These are phyloP conservation scores for Frankliniella intonsa DNA, from an alignment of 2,888 invertebrate genomes.

Conservation along the genomic window DNA sequence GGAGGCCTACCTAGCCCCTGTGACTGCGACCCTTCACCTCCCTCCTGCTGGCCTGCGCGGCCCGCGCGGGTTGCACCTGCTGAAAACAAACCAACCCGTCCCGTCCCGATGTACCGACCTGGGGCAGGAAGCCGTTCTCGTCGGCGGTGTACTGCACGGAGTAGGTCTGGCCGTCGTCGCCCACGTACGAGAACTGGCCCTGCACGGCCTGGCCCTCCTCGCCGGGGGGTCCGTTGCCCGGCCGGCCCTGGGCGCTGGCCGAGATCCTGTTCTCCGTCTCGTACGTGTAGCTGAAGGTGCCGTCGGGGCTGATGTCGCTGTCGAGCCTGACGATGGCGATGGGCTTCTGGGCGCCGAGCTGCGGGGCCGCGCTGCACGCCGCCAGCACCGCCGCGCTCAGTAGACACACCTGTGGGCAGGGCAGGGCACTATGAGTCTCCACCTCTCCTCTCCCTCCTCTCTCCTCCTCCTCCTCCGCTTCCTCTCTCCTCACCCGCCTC, in stretches of 20 bases:
- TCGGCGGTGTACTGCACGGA: slow-evolving; percentile 18
- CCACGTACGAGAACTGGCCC: slow-evolving; percentile 12
- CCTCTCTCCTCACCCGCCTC: no score
- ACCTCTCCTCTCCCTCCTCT: no score
- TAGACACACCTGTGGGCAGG: neutral
- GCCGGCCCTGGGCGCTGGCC: slow-evolving; percentile 4
- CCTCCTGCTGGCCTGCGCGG: neutral
- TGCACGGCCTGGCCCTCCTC: neutral
- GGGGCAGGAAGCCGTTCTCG: slow-evolving; percentile 18
- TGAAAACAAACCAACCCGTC: neutral
- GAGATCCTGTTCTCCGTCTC: slow-evolving; percentile 19
- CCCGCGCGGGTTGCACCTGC: neutral
- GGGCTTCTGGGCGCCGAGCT: slow-evolving; percentile 39
- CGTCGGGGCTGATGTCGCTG: slow-evolving; percentile 49
- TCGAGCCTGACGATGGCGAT: slow-evolving; percentile 45
- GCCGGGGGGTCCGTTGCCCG: slow-evolving; percentile 9
- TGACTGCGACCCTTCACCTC: neutral
- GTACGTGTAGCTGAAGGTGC: slow-evolving; percentile 54
- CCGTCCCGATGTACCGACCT: neutral
- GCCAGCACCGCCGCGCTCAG: neutral
- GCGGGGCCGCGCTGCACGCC: neutral
- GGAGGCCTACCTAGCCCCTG: no score
- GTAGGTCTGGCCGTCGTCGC: slow-evolving; percentile 21
- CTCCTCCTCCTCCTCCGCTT: no score
- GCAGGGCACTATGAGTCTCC: neutral